These are phyloP conservation scores for Eurystomus gularis DNA, from an alignment of 2,113 vertebrate species.

Conservation along the genomic window DNA sequence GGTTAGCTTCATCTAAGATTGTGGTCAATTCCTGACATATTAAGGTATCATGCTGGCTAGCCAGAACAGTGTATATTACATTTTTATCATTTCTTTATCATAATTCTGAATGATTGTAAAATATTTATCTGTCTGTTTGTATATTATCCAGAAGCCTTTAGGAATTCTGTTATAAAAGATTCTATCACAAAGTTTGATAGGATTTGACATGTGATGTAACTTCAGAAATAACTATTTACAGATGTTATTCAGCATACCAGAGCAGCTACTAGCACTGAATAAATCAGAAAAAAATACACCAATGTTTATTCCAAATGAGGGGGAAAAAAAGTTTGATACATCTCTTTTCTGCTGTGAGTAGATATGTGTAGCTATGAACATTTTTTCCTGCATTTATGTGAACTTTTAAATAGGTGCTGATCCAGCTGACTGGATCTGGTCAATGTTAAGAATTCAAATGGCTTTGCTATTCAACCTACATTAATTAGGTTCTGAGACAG, in stretches of 20 bases:
- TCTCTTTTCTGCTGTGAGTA: not conserved
- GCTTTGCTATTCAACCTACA: not conserved
- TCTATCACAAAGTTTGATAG: not conserved
- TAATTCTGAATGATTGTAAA: not conserved
- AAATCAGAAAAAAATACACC: not conserved
- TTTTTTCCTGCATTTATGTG: not conserved
- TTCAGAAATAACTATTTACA: constrained; percentile 1
- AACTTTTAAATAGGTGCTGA: not conserved
- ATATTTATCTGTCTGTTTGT: not conserved
- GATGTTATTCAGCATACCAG: not conserved
- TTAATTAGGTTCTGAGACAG: not conserved
- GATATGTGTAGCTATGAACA: not conserved
- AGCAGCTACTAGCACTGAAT: not conserved
- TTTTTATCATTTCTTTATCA: not conserved
- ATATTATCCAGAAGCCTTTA: not conserved
- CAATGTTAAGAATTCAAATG: not conserved
- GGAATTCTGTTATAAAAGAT: not conserved
- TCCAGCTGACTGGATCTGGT: not conserved
- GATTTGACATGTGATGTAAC: not conserved
- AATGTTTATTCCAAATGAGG: not conserved
- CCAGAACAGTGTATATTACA: not conserved
- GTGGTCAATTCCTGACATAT: not conserved
- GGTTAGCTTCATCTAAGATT: not conserved
- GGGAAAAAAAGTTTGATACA: not conserved
- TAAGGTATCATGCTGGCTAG: not conserved